phyloP scores from a whole-genome alignment of 2,113 vertebrate species.

The Rhinoderma darwinii region DNA sequence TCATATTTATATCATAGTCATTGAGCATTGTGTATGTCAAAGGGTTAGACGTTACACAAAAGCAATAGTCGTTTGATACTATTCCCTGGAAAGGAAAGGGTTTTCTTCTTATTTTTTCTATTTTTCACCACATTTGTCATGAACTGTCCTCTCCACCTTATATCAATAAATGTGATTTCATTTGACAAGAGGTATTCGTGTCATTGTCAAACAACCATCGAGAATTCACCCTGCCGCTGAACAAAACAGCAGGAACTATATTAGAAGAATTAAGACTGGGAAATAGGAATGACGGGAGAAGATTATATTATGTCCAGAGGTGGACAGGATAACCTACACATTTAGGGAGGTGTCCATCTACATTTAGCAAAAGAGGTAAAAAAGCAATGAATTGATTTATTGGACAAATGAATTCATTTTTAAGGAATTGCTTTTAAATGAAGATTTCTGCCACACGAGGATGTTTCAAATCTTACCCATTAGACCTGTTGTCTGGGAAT shows the following conservation, averaged over 20 bases:
- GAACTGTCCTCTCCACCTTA: conserved; percentile 26
- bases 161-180: conserved; percentile 49
- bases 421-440: conserved; percentile 53
- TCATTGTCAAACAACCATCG: conserved; percentile 50
- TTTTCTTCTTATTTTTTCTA: not conserved
- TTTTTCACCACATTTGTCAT: conserved; percentile 13
- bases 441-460: conserved; percentile 18
- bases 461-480: conserved; percentile 45
- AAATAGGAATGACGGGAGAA: conserved; percentile 38
- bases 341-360: conserved; percentile 58
- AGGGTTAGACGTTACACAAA: not conserved
- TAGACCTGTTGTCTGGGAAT: conserved; percentile 42
- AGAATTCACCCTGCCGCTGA: conserved; percentile 42
- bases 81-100: not conserved
- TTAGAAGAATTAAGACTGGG: conserved; percentile 51
- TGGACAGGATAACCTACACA: conserved; percentile 52
- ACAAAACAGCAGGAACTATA: conserved; percentile 49
- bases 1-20: not conserved
- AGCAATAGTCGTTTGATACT: not conserved
- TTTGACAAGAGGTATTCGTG: conserved; percentile 50
- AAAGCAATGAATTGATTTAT: conserved; percentile 46
- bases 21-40: not conserved
- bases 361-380: conserved; percentile 50
- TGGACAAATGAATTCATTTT: conserved; percentile 54
- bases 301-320: conserved; percentile 54